Percentiles rank a stretch among this genome's conserved stretches.
These are phyloP conservation scores for Ataeniobius toweri DNA, from an alignment of 2,797 vertebrate genomes.

Conservation along the genomic window DNA sequence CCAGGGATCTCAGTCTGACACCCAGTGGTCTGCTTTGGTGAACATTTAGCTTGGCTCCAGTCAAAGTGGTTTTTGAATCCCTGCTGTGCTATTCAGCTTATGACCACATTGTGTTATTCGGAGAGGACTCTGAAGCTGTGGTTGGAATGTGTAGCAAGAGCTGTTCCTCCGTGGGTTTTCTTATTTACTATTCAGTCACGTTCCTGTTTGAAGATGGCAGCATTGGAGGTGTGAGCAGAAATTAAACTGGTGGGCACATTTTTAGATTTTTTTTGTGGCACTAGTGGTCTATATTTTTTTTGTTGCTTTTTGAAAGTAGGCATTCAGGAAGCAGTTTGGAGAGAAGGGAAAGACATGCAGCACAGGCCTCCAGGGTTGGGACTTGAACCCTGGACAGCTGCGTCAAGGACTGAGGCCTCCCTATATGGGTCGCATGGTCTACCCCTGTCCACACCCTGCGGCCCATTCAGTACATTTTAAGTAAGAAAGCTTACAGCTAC, in stretches of 20 bases:
- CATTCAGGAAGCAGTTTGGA: too few relatives aligned
- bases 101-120: constrained; percentile 53
- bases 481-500: background rate
- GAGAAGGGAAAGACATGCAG: too few relatives aligned
- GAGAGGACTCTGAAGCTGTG: constrained; percentile 25
- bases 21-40: constrained; percentile 40
- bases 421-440: too few relatives aligned
- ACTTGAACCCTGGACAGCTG: too few relatives aligned
- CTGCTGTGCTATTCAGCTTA: constrained; percentile 43
- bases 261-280: too few relatives aligned
- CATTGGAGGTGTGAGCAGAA: background rate
- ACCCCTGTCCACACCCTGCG: background rate
- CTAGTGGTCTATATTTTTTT: too few relatives aligned
- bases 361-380: too few relatives aligned
- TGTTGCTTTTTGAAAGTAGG: too few relatives aligned
- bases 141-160: constrained; percentile 2
- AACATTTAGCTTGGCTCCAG: constrained; percentile 52
- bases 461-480: background rate
- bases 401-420: too few relatives aligned
- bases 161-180: background rate
- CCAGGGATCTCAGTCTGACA: constrained; percentile 43
- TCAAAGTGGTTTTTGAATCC: constrained; percentile 43
- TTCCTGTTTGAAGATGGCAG: background rate
- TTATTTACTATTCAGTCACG: too few relatives aligned
- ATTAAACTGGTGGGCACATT: background rate